Evolutionary conservation across 2,888 invertebrate genomes (phyloP).

Genomic region (Apamea crenata): DNA sequence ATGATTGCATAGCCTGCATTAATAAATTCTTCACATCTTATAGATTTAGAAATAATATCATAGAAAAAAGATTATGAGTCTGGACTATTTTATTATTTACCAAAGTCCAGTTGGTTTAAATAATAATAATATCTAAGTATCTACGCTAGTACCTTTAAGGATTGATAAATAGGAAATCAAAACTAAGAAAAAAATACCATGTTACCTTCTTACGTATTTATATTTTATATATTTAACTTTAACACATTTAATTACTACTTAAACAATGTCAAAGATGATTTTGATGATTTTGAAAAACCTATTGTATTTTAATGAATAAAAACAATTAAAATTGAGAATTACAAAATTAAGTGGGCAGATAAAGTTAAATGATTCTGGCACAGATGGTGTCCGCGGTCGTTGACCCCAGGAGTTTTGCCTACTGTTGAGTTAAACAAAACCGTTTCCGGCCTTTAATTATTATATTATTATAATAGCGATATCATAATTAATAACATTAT

Average conservation of each 20-base stretch:
- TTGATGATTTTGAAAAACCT: fast-evolving
- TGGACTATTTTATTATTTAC: background rate
- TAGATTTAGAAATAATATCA: background rate
- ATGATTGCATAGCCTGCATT: background rate
- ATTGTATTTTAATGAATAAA: constrained; percentile 9
- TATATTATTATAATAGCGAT: constrained; percentile 21
- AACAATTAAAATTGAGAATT: constrained; percentile 31
- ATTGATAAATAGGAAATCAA: background rate
- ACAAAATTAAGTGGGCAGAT: constrained; percentile 31
- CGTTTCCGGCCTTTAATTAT: constrained; percentile 43
- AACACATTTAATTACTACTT: background rate
- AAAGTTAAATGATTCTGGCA: constrained; percentile 61
- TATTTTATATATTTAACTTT: background rate
- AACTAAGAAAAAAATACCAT: background rate
- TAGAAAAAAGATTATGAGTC: background rate
- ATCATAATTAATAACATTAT: constrained; percentile 15
- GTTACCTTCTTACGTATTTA: background rate
- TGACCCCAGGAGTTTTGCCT: constrained; percentile 70
- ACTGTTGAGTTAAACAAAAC: constrained; percentile 56
- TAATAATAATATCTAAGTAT: background rate
- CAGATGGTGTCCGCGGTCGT: constrained; percentile 78
- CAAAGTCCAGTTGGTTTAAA: background rate
- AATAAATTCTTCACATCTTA: background rate
- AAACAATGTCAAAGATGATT: background rate
- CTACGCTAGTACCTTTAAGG: background rate